Evolutionary conservation across 2,113 vertebrate genomes (phyloP).

Genomic region (Rhinoderma darwinii): DNA sequence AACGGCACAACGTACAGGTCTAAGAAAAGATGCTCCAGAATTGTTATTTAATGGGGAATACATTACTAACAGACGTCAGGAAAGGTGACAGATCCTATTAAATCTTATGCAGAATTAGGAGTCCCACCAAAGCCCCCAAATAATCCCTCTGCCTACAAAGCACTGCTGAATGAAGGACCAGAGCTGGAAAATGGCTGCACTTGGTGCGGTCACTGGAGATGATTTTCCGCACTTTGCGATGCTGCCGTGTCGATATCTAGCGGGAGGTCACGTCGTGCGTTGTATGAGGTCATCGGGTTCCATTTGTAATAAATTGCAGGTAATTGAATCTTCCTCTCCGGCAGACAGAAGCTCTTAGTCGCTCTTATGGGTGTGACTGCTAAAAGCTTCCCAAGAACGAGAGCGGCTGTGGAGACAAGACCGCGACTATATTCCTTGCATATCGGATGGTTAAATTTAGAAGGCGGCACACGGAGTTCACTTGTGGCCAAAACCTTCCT

Average conservation of each 20-base stretch:
- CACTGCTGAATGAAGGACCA: no score
- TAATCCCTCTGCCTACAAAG: no score
- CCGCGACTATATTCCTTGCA: neutral
- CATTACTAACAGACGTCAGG: no score
- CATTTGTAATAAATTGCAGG: neutral
- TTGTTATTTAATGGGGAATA: no score
- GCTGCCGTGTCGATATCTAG: neutral
- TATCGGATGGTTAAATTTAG: constrained; percentile 2
- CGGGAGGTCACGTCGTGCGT: neutral
- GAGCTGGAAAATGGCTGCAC: no score
- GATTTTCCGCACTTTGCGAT: neutral
- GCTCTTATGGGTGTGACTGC: neutral
- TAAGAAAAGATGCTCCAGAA: no score
- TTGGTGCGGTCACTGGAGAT: no score
- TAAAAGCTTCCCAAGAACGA: neutral
- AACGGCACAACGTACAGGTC: no score
- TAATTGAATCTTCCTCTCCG: constrained; percentile 9
- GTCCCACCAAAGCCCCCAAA: no score
- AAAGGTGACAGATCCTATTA: no score
- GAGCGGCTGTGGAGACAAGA: neutral
- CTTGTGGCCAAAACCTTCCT: neutral
- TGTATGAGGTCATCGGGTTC: constrained; percentile 2
- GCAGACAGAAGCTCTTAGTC: constrained; percentile 5
- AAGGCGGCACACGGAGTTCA: constrained; percentile 2
- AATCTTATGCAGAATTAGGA: no score